These are phyloP conservation scores for Xanthia togata DNA, from an alignment of 2,888 invertebrate species.

Conservation along the genomic window DNA sequence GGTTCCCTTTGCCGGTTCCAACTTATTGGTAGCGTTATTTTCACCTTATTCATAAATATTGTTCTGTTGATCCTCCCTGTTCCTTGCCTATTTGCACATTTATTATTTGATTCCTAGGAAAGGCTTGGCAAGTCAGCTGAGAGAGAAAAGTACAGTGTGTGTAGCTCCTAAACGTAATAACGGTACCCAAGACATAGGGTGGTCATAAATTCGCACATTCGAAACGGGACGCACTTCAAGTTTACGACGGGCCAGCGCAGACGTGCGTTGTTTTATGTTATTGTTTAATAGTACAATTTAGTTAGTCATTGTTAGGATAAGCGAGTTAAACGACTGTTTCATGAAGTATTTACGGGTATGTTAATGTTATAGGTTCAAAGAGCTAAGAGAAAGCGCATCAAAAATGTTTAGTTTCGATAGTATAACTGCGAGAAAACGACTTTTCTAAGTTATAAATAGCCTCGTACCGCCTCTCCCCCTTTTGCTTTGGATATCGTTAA, in stretches of 20 bases:
- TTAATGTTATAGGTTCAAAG: constrained; percentile 48
- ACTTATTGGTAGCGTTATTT: neutral
- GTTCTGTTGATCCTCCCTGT: neutral
- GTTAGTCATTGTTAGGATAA: constrained; percentile 39
- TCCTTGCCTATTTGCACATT: neutral
- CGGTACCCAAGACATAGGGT: constrained; percentile 55
- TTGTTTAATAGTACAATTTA: constrained; percentile 60
- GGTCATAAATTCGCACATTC: constrained; percentile 61
- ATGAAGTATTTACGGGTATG: constrained; percentile 55
- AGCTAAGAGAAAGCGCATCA: constrained; percentile 44
- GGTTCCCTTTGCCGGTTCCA: neutral
- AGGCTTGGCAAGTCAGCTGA: constrained; percentile 2
- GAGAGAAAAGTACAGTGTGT: constrained; percentile 36
- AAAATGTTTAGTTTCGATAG: constrained; percentile 39
- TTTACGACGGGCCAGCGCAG: constrained; percentile 53
- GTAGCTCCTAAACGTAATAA: constrained; percentile 51
- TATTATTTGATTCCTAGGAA: neutral
- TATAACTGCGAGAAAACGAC: constrained; percentile 25
- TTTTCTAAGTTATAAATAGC: constrained; percentile 46
- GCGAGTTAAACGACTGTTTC: constrained; percentile 38
- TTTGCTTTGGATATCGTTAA: neutral
- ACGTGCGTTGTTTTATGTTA: constrained; percentile 52
- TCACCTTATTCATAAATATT: neutral
- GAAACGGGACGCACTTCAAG: constrained; percentile 53
- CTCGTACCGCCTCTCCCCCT: neutral